Evolutionary conservation across 2,888 invertebrate species (phyloP), one percentile per base, ranked within the genome.

Genomic region (Steinernema hermaphroditum): DNA sequence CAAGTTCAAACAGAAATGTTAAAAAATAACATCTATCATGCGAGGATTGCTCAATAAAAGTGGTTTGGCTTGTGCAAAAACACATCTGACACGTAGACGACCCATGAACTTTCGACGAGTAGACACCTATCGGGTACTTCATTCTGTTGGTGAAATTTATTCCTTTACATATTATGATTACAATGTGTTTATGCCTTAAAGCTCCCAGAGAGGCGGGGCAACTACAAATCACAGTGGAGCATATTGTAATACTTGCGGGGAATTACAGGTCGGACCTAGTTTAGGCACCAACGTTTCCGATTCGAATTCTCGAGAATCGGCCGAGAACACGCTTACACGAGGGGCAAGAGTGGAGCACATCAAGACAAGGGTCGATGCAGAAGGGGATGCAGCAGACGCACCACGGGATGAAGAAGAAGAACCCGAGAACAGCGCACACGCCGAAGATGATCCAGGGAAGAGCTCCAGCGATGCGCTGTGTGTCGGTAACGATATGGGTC

Each of bases 301-400:
- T 22, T 73, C 68, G 78, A 14, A 79, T 69, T 24, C 79, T 74
- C 34, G 76, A 74, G 69, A 82, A 86, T 9, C 84, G 77, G 0
- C 85, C 85, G 37, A 85, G 76, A 29, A 75, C 76, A 0, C 82
- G 78, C 62, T 84, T 84, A 74, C 85, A 85, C 1, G 79, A 78
- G 14, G 85, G 85, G 72, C 85, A 85, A 4, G 77, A 72, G 71
- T 85, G 85, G n/a, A 82, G 73, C 16, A 84, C 83, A 70, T 85
- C 84, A 34, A 83, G 79, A 22, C 81, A 83, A 2, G 79, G 76
- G 32, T 84, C 84, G 41, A 82, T 72, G 73, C 83, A 85, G 74
- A 85, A 85, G 8, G 84, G 85, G n/a, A 57, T 32, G 70, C 78
- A 80, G 68, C 81, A 82, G 2, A 82, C 68, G 46, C 76, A 82